Evolutionary conservation across 2,888 invertebrate genomes (phyloP).

Genomic region (Phymatocera aterrima): DNA sequence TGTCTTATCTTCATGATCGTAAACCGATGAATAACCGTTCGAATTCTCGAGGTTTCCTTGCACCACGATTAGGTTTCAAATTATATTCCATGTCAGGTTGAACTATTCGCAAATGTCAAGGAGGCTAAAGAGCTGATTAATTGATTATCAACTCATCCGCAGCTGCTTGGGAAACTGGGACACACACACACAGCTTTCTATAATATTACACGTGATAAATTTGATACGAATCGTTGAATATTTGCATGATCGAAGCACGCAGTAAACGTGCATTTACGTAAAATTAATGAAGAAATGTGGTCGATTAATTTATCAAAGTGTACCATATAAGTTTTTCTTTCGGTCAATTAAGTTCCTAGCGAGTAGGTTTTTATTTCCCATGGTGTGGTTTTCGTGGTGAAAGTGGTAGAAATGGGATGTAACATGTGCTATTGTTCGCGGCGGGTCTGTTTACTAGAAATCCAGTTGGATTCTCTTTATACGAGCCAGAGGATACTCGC

Average conservation of each 20-base stretch:
- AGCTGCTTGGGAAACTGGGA: neutral
- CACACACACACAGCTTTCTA: neutral
- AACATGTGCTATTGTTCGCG: neutral
- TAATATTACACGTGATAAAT: neutral
- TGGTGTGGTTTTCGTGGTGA: neutral
- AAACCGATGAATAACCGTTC: neutral
- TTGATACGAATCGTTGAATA: neutral
- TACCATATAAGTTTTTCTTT: neutral
- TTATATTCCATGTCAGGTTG: neutral
- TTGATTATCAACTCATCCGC: neutral
- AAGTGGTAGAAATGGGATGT: neutral
- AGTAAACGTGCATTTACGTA: no score
- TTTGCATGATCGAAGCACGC: no score
- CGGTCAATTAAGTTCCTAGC: no score
- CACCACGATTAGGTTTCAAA: neutral
- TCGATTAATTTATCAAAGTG: neutral
- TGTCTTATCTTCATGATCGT: neutral
- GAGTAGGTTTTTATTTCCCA: no score
- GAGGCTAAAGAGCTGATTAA: constrained; percentile 1
- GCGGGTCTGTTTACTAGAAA: neutral
- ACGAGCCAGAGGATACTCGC: neutral
- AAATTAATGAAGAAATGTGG: neutral
- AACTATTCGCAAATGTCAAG: neutral
- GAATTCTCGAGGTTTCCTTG: neutral
- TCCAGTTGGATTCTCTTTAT: neutral